Evolutionary conservation across 2,888 invertebrate genomes (phyloP), one percentile per base, ranked within the genome.

Genomic region (Timandra comae): DNA sequence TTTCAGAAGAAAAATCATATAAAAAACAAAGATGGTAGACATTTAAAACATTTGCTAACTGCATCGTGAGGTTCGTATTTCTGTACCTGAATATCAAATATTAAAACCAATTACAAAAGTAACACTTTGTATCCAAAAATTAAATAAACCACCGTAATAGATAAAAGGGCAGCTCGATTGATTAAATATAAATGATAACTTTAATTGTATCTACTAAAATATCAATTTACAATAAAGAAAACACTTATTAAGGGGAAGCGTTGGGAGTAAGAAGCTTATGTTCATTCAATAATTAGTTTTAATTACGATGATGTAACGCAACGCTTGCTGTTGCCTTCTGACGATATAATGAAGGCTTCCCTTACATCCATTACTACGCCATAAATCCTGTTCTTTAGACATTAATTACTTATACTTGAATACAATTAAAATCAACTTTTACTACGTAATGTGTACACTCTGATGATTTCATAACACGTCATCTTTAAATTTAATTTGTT

Each of bases 261-360:
- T 9, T n/a, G 26, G 27, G 3, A 56, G 56, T 38, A 43, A 65
- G 63, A 62, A 69, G 68, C 63, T 66, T 58, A 13, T 21, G 53
- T 60, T 65, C 66, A 63, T 68, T 65, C 59, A 46, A 47, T 56
- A 61, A 62, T 69, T 65, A 66, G 53, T 67, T 66, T 64, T 69
- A 77, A 77, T 76, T 72, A 77, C 56, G 71, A 61, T 56, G 57
- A 65, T 65, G 70, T 69, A 74, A 68, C 68, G 65, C 55, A 56
- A 56, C 56, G 58, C 59, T 67, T 52, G 46, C n/a, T n/a, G 56
- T 63, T 60, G 48, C 56, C 40, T 45, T 41, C 37, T 43, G 36
- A 35, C 34, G 38, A 33, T 43, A 37, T 28, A 30, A 39, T 29
- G 33, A 38, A 46, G 43, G 43, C 43, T 37, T 46, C 52, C 46